Conservation (phyloP, 2,888 invertebrate genomes). For the Callyntrura sp. region DNA sequence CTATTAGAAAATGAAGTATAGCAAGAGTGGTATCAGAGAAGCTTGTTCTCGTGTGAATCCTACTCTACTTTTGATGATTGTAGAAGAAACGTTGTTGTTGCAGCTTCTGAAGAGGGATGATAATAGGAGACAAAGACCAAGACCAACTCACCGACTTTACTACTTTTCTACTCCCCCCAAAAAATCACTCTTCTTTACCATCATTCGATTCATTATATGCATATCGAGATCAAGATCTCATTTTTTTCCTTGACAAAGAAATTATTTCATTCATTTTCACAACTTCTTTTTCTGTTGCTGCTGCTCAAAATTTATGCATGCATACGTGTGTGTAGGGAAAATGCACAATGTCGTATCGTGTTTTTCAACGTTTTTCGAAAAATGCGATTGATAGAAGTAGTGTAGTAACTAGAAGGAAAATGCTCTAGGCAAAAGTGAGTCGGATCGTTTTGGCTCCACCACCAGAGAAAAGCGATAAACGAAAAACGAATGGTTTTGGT, state of each 20-base stretch:
- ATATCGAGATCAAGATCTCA: constrained; percentile 78
- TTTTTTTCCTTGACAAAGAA: constrained; percentile 67
- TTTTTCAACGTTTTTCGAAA: not conserved
- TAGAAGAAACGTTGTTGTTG: not conserved
- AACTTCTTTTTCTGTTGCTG: too few species aligned
- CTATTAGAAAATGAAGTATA: not conserved
- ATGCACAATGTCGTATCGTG: constrained; percentile 19
- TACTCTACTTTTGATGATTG: constrained; percentile 75
- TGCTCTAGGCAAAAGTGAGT: constrained; percentile 28
- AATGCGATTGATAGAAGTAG: not conserved
- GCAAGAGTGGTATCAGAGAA: constrained; percentile 16
- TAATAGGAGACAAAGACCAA: constrained; percentile 43
- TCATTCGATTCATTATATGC: constrained; percentile 57
- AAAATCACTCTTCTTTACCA: constrained; percentile 5
- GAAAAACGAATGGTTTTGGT: constrained; percentile 39
- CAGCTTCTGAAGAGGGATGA: not conserved
- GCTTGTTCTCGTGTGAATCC: constrained; percentile 73
- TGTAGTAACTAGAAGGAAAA: not conserved
- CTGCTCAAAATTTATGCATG: too few species aligned
- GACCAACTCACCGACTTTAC: constrained; percentile 58
- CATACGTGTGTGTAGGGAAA: constrained; percentile 12
- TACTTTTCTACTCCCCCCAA: not conserved
- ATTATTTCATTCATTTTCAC: constrained; percentile 72
- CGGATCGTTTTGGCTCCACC: constrained; percentile 5
- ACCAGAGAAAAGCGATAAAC: constrained; percentile 35